Conservation (phyloP, 1,140 invertebrate genomes). For the Tetramorium parvispinum region DNA sequence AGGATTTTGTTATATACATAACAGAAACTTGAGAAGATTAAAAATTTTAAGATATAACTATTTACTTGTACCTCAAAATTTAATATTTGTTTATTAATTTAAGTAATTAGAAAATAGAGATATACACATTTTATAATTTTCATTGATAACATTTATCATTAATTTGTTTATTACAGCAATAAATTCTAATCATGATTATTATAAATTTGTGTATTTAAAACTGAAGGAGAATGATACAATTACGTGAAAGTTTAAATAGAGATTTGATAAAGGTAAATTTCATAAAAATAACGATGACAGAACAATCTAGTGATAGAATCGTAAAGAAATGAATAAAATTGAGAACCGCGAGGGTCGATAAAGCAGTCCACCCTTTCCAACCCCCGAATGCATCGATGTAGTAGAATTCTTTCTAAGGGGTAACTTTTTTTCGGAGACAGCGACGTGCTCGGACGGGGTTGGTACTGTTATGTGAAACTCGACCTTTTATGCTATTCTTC, state of each 20-base stretch:
- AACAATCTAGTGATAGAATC: conserved; percentile 79
- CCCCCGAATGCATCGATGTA: conserved; percentile 76
- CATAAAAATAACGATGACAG: conserved; percentile 67
- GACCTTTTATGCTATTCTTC: neutral
- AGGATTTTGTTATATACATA: neutral
- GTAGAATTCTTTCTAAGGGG: conserved; percentile 82
- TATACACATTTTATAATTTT: neutral
- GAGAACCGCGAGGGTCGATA: conserved; percentile 76
- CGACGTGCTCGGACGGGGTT: conserved; percentile 53
- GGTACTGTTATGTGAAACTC: conserved; percentile 57
- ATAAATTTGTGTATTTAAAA: neutral
- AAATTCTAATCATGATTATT: neutral
- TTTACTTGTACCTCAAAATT: neutral
- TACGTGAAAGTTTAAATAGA: neutral
- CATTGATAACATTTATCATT: neutral
- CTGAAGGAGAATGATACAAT: neutral
- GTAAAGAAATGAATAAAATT: conserved; percentile 72
- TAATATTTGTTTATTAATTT: neutral
- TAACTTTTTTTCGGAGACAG: conserved; percentile 77
- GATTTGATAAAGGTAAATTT: neutral
- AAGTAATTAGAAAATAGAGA: neutral
- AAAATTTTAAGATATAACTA: neutral
- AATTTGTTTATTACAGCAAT: neutral
- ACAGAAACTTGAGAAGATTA: neutral
- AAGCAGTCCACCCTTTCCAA: conserved; percentile 75